Conservation (phyloP, 35 echinoderm and acorn worm genomes). For the Chiridota heheva region DNA sequence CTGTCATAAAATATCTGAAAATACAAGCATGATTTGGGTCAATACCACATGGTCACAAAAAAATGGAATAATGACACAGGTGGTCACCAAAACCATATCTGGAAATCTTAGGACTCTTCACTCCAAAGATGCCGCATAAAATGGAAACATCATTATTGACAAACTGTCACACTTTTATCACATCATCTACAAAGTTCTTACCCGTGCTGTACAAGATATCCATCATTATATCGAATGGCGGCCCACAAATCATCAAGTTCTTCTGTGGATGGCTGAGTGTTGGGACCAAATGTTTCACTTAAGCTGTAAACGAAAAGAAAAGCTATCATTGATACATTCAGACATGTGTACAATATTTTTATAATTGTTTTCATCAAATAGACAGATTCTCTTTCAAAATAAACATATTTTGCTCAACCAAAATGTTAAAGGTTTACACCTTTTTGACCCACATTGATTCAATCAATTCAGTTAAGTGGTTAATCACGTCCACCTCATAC, state of each 20-base stretch:
- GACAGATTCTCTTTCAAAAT: background rate
- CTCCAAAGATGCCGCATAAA: no score
- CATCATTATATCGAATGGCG: constrained; percentile 77
- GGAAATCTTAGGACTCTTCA: background rate
- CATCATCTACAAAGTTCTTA: constrained; percentile 28
- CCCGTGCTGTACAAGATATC: constrained; percentile 64
- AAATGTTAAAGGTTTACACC: no score
- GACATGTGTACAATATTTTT: background rate
- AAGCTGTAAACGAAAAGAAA: constrained; percentile 38
- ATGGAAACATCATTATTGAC: no score
- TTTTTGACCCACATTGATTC: no score
- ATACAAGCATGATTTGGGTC: background rate
- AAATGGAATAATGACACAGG: background rate
- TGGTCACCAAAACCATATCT: background rate
- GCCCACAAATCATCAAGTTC: constrained; percentile 77
- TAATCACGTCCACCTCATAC: no score
- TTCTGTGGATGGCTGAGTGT: constrained; percentile 57
- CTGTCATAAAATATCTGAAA: background rate
- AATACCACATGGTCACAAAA: background rate
- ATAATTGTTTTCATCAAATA: background rate
- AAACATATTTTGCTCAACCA: background rate
- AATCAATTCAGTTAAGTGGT: no score
- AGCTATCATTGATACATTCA: no score
- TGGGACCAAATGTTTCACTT: constrained; percentile 81
- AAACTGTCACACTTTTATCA: background rate